These are phyloP conservation scores for Hyles vespertilio DNA, from an alignment of 1,140 invertebrate species.

Conservation along the genomic window DNA sequence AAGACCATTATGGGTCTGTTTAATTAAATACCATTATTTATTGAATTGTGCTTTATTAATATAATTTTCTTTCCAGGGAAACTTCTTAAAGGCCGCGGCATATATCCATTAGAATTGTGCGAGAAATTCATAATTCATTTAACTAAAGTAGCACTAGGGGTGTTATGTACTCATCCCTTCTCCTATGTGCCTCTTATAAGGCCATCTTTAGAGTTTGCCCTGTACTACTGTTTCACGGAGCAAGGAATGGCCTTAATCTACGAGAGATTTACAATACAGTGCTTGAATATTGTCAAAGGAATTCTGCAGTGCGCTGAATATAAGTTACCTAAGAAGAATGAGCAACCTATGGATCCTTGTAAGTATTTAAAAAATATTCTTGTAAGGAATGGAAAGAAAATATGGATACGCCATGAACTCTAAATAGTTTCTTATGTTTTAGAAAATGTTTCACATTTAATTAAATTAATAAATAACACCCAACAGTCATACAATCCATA, in stretches of 20 bases:
- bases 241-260: constrained; percentile 84
- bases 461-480: too few species aligned
- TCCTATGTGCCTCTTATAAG: constrained; percentile 88
- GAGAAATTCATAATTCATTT: constrained; percentile 90
- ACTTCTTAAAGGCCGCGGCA: constrained; percentile 77
- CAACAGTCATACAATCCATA: too few species aligned
- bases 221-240: constrained; percentile 91
- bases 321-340: constrained; percentile 78
- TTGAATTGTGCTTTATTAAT: too few species aligned
- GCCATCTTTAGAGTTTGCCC: constrained; percentile 86
- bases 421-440: too few species aligned
- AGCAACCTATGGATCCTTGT: constrained; percentile 74
- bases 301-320: constrained; percentile 88
- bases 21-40: not conserved
- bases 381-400: not conserved
- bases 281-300: constrained; percentile 91
- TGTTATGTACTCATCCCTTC: constrained; percentile 86
- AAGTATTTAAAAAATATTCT: constrained; percentile 26
- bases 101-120: constrained; percentile 79
- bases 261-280: constrained; percentile 91
- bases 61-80: constrained; percentile 76
- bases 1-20: too few species aligned
- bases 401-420: too few species aligned
- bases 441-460: too few species aligned
- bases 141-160: constrained; percentile 85